Conservation (phyloP, 2,113 vertebrate genomes). For the Pithys albifrons region DNA sequence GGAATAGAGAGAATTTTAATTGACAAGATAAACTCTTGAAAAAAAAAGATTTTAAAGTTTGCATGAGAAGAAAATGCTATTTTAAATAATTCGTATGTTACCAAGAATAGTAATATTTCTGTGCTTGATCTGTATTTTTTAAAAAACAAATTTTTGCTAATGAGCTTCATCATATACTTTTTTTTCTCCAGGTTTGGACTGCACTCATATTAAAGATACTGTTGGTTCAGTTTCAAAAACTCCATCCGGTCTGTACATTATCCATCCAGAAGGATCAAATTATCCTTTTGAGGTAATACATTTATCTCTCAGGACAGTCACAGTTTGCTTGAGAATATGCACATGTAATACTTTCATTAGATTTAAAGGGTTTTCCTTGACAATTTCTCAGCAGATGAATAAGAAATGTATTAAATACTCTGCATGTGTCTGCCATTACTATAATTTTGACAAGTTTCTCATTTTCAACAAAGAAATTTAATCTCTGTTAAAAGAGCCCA, state of each 20-base stretch:
- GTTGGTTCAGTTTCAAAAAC: slow-evolving; percentile 86
- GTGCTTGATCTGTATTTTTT: background rate
- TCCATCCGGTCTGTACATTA: slow-evolving; percentile 91
- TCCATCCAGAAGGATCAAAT: slow-evolving; percentile 88
- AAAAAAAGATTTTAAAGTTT: background rate
- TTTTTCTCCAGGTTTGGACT: slow-evolving; percentile 82
- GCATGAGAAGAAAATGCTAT: background rate
- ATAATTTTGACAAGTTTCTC: background rate
- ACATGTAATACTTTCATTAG: background rate
- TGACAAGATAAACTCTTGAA: background rate
- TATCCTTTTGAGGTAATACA: slow-evolving; percentile 87
- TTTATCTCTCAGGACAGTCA: background rate
- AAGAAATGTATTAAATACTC: background rate
- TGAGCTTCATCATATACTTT: background rate
- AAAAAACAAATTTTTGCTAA: background rate
- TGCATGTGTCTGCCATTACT: background rate
- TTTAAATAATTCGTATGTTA: background rate
- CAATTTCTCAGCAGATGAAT: background rate
- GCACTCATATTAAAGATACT: slow-evolving; percentile 88
- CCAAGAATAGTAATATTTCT: background rate
- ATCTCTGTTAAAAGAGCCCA: background rate
- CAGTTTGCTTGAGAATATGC: background rate
- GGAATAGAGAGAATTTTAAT: background rate
- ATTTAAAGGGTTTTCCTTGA: background rate
- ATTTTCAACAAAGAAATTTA: background rate